These are phyloP conservation scores for Drosophila pachea DNA, from an alignment of 1,140 invertebrate species.

Conservation along the genomic window DNA sequence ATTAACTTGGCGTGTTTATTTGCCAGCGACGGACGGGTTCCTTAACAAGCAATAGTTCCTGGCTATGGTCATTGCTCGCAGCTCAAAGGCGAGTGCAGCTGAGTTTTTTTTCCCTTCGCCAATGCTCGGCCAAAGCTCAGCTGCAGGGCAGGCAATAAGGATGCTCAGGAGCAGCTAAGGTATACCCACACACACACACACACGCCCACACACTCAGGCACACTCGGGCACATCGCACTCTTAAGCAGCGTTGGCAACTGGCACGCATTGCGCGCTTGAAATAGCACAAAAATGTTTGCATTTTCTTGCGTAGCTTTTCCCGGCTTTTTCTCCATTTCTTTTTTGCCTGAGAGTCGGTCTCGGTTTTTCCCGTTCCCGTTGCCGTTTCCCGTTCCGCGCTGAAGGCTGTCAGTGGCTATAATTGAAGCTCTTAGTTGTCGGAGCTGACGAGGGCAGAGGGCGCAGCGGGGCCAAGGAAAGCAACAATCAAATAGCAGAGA, in stretches of 20 bases:
- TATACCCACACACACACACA: neutral
- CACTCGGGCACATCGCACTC: constrained; percentile 13
- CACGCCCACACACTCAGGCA: neutral
- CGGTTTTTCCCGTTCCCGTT: neutral
- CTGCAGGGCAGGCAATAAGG: constrained; percentile 25
- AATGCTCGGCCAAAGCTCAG: constrained; percentile 25
- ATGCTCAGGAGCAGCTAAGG: constrained; percentile 8
- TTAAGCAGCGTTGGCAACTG: constrained; percentile 12
- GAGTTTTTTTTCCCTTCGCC: constrained; percentile 13
- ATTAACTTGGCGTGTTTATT: neutral
- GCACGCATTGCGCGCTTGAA: constrained; percentile 42
- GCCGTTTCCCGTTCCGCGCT: constrained; percentile 9
- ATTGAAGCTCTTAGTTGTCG: constrained; percentile 64
- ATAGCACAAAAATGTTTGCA: constrained; percentile 51
- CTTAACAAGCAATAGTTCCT: constrained; percentile 17
- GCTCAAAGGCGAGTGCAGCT: constrained; percentile 24
- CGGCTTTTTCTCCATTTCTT: constrained; percentile 11
- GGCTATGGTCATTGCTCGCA: constrained; percentile 27
- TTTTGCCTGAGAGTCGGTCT: neutral
- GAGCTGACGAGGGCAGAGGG: constrained; percentile 4
- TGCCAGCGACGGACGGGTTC: neutral
- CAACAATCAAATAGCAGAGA: constrained; percentile 65
- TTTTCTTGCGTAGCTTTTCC: constrained; percentile 27
- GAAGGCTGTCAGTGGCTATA: constrained; percentile 54
- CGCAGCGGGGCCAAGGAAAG: constrained; percentile 16